A percentile compares a stretch with the other conserved stretches of the same genome.
These are phyloP conservation scores for Mesoclemmys tuberculata DNA, from an alignment of 2,113 vertebrate genomes.

Conservation along the genomic window DNA sequence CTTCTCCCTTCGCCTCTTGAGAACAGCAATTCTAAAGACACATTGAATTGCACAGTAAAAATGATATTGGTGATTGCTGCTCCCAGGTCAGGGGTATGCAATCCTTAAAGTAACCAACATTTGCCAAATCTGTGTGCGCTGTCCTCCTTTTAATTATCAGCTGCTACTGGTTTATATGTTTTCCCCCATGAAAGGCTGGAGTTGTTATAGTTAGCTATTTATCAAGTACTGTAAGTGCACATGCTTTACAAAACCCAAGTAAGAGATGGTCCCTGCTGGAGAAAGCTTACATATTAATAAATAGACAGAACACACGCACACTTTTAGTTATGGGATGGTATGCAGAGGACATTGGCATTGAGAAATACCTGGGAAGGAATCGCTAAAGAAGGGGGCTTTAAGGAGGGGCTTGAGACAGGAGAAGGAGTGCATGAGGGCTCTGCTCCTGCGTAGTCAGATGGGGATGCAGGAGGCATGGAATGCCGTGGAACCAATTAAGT, in stretches of 20 bases:
- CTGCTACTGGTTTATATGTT: background rate
- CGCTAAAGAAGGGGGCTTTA: background rate
- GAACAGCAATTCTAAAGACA: background rate
- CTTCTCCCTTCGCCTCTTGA: background rate
- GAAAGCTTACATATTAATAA: background rate
- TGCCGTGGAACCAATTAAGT: background rate
- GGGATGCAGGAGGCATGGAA: background rate
- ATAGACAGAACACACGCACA: background rate
- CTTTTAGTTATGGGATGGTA: background rate
- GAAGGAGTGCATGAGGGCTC: background rate
- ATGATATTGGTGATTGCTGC: background rate
- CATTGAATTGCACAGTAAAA: background rate
- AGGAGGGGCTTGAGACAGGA: background rate
- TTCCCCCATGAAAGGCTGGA: background rate
- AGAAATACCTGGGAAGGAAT: background rate
- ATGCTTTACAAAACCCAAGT: background rate
- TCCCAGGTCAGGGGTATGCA: background rate
- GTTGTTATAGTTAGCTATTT: background rate
- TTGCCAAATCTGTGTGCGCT: background rate
- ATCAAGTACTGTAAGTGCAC: background rate
- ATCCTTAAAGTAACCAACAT: background rate
- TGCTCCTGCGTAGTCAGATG: background rate
- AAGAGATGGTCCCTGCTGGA: background rate
- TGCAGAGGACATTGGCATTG: background rate
- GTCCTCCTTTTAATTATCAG: background rate